Conservation (phyloP, 2,113 vertebrate genomes). For the Mobula hypostoma region DNA sequence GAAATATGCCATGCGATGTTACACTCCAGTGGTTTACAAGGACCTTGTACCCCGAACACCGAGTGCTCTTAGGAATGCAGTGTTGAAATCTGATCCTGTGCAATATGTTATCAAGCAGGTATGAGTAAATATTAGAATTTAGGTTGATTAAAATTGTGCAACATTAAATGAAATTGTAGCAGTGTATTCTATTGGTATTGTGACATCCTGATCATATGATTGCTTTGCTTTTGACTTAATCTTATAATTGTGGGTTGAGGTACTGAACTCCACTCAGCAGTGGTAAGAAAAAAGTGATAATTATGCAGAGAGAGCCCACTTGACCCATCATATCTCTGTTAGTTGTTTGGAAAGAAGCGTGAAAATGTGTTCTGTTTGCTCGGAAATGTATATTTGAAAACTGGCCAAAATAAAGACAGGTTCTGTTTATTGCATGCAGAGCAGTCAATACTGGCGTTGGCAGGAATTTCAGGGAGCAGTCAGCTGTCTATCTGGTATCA, state of each 20-base stretch:
- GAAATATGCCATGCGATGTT: constrained; percentile 82
- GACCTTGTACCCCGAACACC: constrained; percentile 70
- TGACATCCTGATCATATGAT: not conserved
- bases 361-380: not conserved
- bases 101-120: constrained; percentile 80
- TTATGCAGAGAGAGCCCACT: not conserved
- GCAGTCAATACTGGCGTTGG: not conserved
- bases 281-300: not conserved
- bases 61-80: constrained; percentile 63
- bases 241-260: not conserved
- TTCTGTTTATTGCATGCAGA: not conserved
- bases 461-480: not conserved
- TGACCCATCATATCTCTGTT: not conserved
- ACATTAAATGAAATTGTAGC: not conserved
- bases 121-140: constrained; percentile 9
- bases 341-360: not conserved
- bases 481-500: not conserved
- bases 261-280: not conserved
- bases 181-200: not conserved
- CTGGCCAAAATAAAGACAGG: no score
- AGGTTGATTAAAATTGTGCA: not conserved
- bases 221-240: not conserved
- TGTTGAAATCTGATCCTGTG: constrained; percentile 78
- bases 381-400: no score
- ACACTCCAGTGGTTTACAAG: constrained; percentile 75